Percentiles rank a stretch among this genome's conserved stretches.
Evolutionary conservation across 2,888 invertebrate species (phyloP).

Genomic region (Augiades crinisus): DNA sequence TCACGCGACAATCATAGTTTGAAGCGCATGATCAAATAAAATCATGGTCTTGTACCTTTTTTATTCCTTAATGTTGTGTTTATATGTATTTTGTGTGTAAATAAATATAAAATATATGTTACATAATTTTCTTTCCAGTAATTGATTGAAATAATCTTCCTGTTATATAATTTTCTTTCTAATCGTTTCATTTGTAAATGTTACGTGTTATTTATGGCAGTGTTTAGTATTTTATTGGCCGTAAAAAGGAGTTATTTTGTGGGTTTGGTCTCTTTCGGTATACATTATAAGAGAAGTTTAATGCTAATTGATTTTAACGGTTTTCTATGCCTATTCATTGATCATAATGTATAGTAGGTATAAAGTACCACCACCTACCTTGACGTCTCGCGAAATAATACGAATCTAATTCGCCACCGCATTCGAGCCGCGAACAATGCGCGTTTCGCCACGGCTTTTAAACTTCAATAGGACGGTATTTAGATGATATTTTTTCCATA

Average conservation of each 20-base stretch:
- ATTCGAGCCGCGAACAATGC: constrained; percentile 66
- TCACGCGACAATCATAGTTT: too few relatives aligned
- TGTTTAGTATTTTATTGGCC: background rate
- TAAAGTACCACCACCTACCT: constrained; percentile 20
- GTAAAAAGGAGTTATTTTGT: background rate
- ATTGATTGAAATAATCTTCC: too few relatives aligned
- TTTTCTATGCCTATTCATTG: constrained; percentile 34
- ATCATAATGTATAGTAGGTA: constrained; percentile 23
- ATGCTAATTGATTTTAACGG: constrained; percentile 42
- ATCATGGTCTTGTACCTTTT: too few relatives aligned
- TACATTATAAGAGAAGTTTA: constrained; percentile 1
- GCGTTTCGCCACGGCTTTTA: constrained; percentile 77
- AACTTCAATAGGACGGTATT: constrained; percentile 77
- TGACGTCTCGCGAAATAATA: constrained; percentile 53
- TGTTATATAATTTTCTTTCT: too few relatives aligned
- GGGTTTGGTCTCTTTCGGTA: too few relatives aligned
- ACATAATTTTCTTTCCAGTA: too few relatives aligned
- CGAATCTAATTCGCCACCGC: constrained; percentile 77
- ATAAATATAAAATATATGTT: too few relatives aligned
- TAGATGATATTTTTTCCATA: constrained; percentile 72
- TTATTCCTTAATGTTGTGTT: too few relatives aligned
- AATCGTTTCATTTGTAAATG: too few relatives aligned
- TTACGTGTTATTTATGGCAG: too few relatives aligned
- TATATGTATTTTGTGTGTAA: too few relatives aligned
- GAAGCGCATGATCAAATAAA: too few relatives aligned